phyloP scores from a whole-genome alignment of 2,113 vertebrate genomes.

The Tachuris rubrigastra region DNA sequence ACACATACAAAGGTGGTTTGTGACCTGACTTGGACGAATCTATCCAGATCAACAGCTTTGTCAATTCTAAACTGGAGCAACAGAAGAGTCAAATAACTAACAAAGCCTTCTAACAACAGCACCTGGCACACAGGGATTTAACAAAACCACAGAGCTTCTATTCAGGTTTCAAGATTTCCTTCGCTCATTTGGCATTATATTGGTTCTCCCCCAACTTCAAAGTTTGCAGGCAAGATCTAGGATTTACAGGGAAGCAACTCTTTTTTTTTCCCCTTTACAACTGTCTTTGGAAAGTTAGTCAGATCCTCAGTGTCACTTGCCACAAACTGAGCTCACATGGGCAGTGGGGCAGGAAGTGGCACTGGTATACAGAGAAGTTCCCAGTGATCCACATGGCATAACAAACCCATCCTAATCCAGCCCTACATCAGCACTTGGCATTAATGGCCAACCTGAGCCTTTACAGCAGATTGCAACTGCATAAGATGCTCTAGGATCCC shows the following conservation, averaged over 20 bases:
- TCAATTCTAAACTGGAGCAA: neutral
- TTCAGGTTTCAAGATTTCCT: neutral
- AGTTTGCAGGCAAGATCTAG: neutral
- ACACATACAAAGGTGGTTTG: neutral
- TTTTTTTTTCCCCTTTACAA: neutral
- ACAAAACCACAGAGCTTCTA: neutral
- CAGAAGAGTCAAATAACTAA: neutral
- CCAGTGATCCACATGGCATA: neutral
- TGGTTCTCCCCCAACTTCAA: neutral
- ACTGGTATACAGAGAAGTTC: neutral
- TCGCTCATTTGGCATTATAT: neutral
- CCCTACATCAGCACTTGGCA: neutral
- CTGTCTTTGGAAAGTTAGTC: neutral
- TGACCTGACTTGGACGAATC: neutral
- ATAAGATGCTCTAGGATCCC: neutral
- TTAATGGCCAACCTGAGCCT: neutral
- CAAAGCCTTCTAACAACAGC: neutral
- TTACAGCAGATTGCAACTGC: neutral
- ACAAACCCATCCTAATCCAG: neutral
- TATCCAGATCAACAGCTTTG: neutral
- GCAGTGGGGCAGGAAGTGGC: neutral
- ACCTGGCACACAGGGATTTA: neutral
- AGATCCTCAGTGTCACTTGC: neutral
- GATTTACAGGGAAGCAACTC: neutral
- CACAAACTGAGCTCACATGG: neutral